phyloP scores from a whole-genome alignment of 2,888 invertebrate species.

The Apantesis nais region DNA sequence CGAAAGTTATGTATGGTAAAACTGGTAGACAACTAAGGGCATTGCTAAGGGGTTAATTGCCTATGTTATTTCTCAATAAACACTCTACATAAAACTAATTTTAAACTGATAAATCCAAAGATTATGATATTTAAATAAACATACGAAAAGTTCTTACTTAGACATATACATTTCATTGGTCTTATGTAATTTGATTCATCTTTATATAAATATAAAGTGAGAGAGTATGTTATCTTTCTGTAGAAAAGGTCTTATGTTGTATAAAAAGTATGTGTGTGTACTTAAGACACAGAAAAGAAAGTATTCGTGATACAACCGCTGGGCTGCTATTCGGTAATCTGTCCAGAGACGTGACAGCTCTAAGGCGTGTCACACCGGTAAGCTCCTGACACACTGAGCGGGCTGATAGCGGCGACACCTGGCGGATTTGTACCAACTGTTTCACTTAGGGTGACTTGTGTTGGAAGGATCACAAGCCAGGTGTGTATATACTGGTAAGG shows the following conservation, averaged over 20 bases:
- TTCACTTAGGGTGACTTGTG: not conserved
- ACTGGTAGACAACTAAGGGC: too few relatives aligned
- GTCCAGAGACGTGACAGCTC: constrained; percentile 7
- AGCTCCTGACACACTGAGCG: constrained; percentile 1
- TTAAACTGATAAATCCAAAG: not conserved
- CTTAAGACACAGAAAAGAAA: not conserved
- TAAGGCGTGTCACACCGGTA: constrained; percentile 10
- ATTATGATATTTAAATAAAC: not conserved
- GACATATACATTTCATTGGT: not conserved
- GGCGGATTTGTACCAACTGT: not conserved
- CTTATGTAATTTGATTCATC: not conserved
- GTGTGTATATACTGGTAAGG: too few relatives aligned
- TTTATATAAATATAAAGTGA: not conserved
- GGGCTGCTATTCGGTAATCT: constrained; percentile 7
- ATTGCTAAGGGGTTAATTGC: too few relatives aligned
- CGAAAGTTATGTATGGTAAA: too few relatives aligned
- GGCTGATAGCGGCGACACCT: constrained; percentile 9
- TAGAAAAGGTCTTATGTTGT: not conserved
- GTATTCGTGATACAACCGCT: not conserved
- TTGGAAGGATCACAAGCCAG: not conserved
- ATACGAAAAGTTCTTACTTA: not conserved
- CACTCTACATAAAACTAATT: too few relatives aligned
- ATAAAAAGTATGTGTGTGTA: not conserved
- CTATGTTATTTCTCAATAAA: not conserved
- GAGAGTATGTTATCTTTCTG: not conserved